These are phyloP conservation scores for Linnaemya vulpina DNA, from an alignment of 2,888 invertebrate genomes.

Conservation along the genomic window DNA sequence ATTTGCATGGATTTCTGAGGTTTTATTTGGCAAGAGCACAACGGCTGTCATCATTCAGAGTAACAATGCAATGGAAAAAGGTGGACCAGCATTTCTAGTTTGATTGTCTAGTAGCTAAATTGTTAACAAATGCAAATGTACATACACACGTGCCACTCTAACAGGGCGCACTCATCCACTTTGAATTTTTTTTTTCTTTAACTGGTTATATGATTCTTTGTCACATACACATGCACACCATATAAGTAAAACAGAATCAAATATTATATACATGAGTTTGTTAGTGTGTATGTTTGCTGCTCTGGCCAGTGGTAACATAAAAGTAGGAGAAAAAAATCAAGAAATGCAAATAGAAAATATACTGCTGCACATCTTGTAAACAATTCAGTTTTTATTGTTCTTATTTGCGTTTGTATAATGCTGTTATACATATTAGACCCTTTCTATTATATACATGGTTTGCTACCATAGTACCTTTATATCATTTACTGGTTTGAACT, in stretches of 20 bases:
- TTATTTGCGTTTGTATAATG: constrained; percentile 45
- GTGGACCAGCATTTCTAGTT: constrained; percentile 3
- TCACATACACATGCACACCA: neutral
- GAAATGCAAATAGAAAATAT: neutral
- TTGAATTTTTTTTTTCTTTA: neutral
- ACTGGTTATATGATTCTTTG: neutral
- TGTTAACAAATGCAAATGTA: constrained; percentile 13
- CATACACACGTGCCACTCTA: neutral
- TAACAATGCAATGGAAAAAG: constrained; percentile 30
- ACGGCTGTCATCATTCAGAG: constrained; percentile 26
- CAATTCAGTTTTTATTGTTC: constrained; percentile 66
- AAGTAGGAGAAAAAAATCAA: constrained; percentile 1
- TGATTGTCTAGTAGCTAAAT: constrained; percentile 39
- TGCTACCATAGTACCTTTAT: constrained; percentile 54
- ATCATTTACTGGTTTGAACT: neutral
- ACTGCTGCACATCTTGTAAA: constrained; percentile 59
- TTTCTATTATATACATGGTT: constrained; percentile 65
- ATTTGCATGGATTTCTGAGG: constrained; percentile 82
- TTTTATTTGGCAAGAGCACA: constrained; percentile 58
- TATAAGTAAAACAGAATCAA: constrained; percentile 3
- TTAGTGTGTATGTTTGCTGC: neutral
- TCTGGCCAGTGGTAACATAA: constrained; percentile 19
- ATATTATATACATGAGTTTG: neutral
- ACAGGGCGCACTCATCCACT: neutral
- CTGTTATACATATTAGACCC: constrained; percentile 22